phyloP scores from a whole-genome alignment of 37 sponge, comb jelly and placozoan genomes.

The Spongilla lacustris region DNA sequence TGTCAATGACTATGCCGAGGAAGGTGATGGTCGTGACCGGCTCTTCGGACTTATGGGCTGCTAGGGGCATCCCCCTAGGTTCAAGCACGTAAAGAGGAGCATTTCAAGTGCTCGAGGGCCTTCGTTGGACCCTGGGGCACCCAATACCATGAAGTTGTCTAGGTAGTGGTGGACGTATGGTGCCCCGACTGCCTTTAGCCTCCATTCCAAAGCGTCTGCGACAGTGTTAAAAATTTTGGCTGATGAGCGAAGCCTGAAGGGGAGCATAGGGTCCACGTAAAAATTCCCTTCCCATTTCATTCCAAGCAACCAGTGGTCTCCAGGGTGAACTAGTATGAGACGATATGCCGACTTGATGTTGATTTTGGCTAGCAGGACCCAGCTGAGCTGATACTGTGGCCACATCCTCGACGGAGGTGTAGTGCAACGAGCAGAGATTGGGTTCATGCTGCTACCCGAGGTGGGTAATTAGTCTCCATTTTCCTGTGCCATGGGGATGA shows the following conservation, averaged over 20 bases:
- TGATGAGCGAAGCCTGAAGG: slow-evolving; percentile 22
- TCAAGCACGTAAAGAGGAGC: background rate
- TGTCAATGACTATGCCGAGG: slow-evolving; percentile 20
- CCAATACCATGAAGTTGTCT: slow-evolving; percentile 11
- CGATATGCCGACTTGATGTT: slow-evolving; percentile 23
- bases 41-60: background rate
- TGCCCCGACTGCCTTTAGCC: too few species aligned
- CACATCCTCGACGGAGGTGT: slow-evolving; percentile 19
- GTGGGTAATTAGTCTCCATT: slow-evolving; percentile 32
- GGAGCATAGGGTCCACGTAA: slow-evolving; percentile 10
- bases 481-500: slow-evolving; percentile 23
- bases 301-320: slow-evolving; percentile 27
- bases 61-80: slow-evolving; percentile 2
- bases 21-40: slow-evolving; percentile 12
- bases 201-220: too few species aligned
- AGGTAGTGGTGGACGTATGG: slow-evolving; percentile 25
- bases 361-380: slow-evolving; percentile 28
- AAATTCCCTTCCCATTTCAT: slow-evolving; percentile 8
- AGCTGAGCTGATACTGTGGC: background rate
- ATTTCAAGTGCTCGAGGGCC: background rate
- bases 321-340: slow-evolving; percentile 13
- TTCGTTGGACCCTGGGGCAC: background rate
- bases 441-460: slow-evolving; percentile 22
- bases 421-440: slow-evolving; percentile 15
- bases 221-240: slow-evolving; percentile 1